A percentile compares a stretch with the other conserved stretches of the same genome.
Conservation (phyloP, 2,888 invertebrate species). For the Lepeophtheirus nordmannii region DNA sequence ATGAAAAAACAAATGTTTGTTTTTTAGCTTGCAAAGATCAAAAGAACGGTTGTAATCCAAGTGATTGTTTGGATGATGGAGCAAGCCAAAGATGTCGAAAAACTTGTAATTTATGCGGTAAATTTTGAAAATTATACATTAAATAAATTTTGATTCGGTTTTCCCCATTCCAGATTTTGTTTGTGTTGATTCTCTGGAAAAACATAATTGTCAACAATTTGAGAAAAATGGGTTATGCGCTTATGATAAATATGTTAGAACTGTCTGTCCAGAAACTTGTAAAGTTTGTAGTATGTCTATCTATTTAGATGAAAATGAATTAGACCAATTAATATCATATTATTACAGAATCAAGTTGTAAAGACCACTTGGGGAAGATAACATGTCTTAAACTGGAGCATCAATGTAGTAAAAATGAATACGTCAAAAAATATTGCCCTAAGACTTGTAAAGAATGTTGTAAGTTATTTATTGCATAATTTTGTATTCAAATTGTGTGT, state of each 20-base stretch:
- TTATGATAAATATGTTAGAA: neutral
- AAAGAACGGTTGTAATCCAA: no score
- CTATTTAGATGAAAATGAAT: no score
- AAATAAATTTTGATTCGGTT: no score
- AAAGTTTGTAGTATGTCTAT: neutral
- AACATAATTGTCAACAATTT: neutral
- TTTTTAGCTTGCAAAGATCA: no score
- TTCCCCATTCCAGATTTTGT: no score
- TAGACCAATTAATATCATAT: neutral
- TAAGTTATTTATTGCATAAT: slow-evolving; percentile 11
- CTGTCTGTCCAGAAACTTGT: neutral
- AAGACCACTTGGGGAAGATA: neutral
- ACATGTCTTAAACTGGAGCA: neutral
- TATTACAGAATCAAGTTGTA: neutral
- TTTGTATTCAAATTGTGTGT: no score
- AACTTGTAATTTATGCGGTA: no score
- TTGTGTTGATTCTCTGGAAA: neutral
- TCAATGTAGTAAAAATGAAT: neutral
- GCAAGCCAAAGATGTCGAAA: no score
- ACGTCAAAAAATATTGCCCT: neutral
- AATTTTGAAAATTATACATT: no score
- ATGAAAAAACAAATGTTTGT: no score
- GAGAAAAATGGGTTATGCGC: neutral
- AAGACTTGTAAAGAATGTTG: slow-evolving; percentile 16
- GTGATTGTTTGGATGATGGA: no score